Evolutionary conservation across 1,140 invertebrate species (phyloP).

Genomic region (Stegodyphus mimosarum): DNA sequence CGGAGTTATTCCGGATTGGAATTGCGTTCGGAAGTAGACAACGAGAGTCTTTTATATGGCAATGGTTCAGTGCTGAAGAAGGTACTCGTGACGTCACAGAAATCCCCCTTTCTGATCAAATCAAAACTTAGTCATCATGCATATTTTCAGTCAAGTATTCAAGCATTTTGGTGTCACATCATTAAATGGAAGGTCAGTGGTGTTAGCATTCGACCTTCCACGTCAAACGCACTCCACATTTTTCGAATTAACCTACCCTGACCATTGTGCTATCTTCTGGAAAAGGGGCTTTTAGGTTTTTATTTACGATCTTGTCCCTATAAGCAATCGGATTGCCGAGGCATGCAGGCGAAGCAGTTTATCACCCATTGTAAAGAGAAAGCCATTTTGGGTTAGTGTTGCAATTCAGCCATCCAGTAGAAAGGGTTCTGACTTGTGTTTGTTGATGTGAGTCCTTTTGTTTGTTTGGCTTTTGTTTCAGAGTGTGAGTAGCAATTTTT

Average conservation of each 20-base stretch:
- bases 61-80: not conserved
- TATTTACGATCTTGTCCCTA: conserved; percentile 44
- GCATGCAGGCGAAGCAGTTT: conserved; percentile 43
- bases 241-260: not conserved
- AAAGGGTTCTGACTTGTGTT: conserved; percentile 19
- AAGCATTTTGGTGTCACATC: conserved; percentile 58
- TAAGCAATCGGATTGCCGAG: conserved; percentile 21
- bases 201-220: conserved; percentile 38
- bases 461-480: not conserved
- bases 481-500: no score
- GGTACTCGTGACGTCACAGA: conserved; percentile 23
- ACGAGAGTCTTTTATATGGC: conserved; percentile 29
- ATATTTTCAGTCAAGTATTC: conserved; percentile 47
- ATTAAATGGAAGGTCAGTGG: conserved; percentile 47
- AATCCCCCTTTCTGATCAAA: conserved; percentile 9
- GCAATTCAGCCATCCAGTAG: conserved; percentile 17
- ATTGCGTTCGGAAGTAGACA: not conserved
- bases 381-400: conserved; percentile 36
- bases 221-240: conserved; percentile 51
- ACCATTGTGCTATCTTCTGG: conserved; percentile 2
- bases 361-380: conserved; percentile 43
- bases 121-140: conserved; percentile 34
- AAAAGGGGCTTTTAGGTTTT: conserved; percentile 22
- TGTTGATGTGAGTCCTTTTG: conserved; percentile 24
- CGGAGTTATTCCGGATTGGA: not conserved